Evolutionary conservation across 1,140 invertebrate species (phyloP).

Genomic region (Dysdera silvatica): DNA sequence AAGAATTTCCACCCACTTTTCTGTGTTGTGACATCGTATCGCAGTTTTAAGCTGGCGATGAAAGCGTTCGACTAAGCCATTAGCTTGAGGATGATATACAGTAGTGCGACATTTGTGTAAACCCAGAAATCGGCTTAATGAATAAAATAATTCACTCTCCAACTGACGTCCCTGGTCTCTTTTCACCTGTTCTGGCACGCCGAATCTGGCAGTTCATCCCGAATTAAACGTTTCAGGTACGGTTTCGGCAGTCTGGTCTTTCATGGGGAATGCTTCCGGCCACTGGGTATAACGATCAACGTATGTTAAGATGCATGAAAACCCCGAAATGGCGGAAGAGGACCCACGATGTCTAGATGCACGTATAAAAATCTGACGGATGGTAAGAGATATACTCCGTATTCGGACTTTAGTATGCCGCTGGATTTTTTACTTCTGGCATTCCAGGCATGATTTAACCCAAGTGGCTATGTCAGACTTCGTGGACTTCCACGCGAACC

Average conservation of each 20-base stretch:
- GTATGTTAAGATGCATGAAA: slow-evolving; percentile 43
- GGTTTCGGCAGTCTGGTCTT: neutral
- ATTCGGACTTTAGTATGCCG: neutral
- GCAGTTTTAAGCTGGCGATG: no score
- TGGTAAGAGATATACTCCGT: slow-evolving; percentile 35
- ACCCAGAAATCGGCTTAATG: no score
- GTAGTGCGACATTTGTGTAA: no score
- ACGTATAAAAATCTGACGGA: slow-evolving; percentile 41
- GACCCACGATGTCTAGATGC: slow-evolving; percentile 49
- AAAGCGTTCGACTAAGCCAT: no score
- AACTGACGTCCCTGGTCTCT: no score
- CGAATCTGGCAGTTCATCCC: neutral
- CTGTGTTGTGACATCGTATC: slow-evolving; percentile 9
- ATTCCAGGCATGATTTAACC: neutral
- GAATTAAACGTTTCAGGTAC: neutral
- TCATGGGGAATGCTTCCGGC: slow-evolving; percentile 24
- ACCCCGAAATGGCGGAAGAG: slow-evolving; percentile 40
- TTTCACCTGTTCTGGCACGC: slow-evolving; percentile 4
- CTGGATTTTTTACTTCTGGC: neutral
- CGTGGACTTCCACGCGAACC: neutral
- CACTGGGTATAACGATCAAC: slow-evolving; percentile 44
- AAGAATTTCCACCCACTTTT: neutral
- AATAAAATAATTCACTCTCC: no score
- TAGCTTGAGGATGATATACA: no score
- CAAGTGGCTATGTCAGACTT: neutral